Evolutionary conservation across 2,113 vertebrate species (phyloP).

Genomic region (Proterorhinus semilunaris): DNA sequence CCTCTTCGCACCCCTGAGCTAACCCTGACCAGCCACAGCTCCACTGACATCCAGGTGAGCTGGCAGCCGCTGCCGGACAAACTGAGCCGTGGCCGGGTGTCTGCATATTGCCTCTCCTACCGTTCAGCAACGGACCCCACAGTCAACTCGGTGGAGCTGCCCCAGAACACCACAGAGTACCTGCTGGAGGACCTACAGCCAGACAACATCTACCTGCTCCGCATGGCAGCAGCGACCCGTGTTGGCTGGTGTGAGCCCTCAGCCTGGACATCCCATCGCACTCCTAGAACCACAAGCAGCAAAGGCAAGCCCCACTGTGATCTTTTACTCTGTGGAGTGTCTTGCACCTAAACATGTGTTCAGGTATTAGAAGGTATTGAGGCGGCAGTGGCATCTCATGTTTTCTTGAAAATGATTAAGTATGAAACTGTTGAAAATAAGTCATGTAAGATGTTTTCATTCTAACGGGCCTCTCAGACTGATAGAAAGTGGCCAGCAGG

Average conservation of each 20-base stretch:
- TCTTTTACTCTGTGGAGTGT: neutral
- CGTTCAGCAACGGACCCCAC: slow-evolving; percentile 84
- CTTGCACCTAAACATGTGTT: neutral
- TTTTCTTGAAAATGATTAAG: too few relatives aligned
- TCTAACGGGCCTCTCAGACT: slow-evolving; percentile 33
- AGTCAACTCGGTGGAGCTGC: slow-evolving; percentile 84
- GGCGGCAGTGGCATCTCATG: neutral
- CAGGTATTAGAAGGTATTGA: too few relatives aligned
- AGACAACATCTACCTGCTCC: slow-evolving; percentile 90
- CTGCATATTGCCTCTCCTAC: slow-evolving; percentile 86
- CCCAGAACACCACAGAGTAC: slow-evolving; percentile 77
- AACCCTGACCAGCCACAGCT: slow-evolving; percentile 88
- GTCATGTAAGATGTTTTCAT: slow-evolving; percentile 30
- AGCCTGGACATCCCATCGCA: slow-evolving; percentile 91
- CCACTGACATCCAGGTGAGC: slow-evolving; percentile 88
- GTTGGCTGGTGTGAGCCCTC: slow-evolving; percentile 92
- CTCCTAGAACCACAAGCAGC: slow-evolving; percentile 86
- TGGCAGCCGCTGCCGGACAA: slow-evolving; percentile 90
- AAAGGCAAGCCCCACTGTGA: slow-evolving; percentile 78
- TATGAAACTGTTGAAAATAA: neutral
- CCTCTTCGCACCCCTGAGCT: slow-evolving; percentile 93
- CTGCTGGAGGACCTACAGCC: slow-evolving; percentile 83
- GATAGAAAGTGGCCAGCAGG: slow-evolving; percentile 37
- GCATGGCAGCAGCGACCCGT: slow-evolving; percentile 88
- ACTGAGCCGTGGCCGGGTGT: slow-evolving; percentile 84